These are phyloP conservation scores for Nephrotoma guestfalica DNA, from an alignment of 2,888 invertebrate genomes.

Conservation along the genomic window DNA sequence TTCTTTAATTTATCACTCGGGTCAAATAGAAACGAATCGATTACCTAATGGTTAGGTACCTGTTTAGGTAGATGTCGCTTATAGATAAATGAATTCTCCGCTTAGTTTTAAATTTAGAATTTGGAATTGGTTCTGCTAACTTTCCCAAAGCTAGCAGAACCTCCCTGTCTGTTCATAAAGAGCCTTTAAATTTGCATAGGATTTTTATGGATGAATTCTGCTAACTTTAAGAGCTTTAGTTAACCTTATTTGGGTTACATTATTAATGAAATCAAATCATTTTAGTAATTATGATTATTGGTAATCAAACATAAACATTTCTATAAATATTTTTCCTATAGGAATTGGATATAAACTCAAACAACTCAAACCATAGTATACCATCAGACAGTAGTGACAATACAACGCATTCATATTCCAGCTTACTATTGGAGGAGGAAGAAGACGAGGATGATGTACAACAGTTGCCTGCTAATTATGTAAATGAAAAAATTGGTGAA, in stretches of 20 bases:
- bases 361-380: constrained; percentile 22
- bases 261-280: not conserved
- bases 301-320: not conserved
- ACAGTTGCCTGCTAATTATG: not conserved
- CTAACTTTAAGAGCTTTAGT: too few relatives aligned
- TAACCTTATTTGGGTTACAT: not conserved
- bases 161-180: too few relatives aligned
- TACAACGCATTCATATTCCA: constrained; percentile 32
- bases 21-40: too few relatives aligned
- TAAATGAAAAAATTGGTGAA: not conserved
- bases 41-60: too few relatives aligned
- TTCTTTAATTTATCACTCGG: too few relatives aligned
- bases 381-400: constrained; percentile 27
- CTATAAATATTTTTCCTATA: not conserved
- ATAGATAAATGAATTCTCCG: too few relatives aligned
- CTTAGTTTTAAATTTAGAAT: too few relatives aligned
- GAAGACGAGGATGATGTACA: constrained; percentile 22
- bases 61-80: too few relatives aligned
- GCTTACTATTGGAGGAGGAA: constrained; percentile 25
- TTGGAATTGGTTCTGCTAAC: too few relatives aligned
- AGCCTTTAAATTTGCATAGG: too few relatives aligned
- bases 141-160: too few relatives aligned
- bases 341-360: constrained; percentile 18
- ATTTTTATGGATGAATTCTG: too few relatives aligned
- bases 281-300: not conserved